Evolutionary conservation across 2,888 invertebrate genomes (phyloP).

Genomic region (Tridacna gigas): DNA sequence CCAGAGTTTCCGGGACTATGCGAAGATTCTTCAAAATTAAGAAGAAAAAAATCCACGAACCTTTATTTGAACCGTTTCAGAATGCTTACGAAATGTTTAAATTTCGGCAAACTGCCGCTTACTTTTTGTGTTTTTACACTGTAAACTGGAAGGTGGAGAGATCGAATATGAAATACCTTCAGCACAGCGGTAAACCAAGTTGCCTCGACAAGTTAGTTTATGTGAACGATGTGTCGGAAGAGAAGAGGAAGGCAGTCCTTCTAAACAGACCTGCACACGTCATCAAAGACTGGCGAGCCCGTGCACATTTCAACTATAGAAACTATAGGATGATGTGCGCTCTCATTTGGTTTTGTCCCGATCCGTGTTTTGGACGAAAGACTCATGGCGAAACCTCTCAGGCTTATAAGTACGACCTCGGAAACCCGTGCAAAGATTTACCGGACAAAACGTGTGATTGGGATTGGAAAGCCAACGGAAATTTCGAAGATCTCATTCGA

Average conservation of each 20-base stretch:
- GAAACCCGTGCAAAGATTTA: constrained; percentile 72
- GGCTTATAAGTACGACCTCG: constrained; percentile 17
- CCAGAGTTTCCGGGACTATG: constrained; percentile 56
- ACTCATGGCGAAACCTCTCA: constrained; percentile 56
- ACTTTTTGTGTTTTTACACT: constrained; percentile 80
- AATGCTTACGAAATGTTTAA: constrained; percentile 67
- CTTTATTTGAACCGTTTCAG: constrained; percentile 43
- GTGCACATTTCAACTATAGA: constrained; percentile 17
- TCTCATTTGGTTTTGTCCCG: constrained; percentile 79
- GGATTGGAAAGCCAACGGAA: constrained; percentile 61
- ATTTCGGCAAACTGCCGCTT: constrained; percentile 73
- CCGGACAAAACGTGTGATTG: constrained; percentile 58
- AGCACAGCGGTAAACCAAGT: constrained; percentile 5
- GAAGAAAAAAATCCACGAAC: background rate
- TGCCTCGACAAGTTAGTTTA: constrained; percentile 65
- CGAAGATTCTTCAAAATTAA: constrained; percentile 27
- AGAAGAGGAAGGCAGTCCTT: constrained; percentile 13
- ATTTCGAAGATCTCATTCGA: constrained; percentile 74
- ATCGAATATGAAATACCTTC: background rate
- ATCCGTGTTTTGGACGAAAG: constrained; percentile 74
- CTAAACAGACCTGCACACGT: constrained; percentile 26
- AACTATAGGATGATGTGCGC: constrained; percentile 72
- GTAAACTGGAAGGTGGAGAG: constrained; percentile 48
- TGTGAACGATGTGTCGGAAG: constrained; percentile 54
- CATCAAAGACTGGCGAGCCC: constrained; percentile 40